Evolutionary conservation across 2,797 vertebrate species (phyloP).

Genomic region (Odontamblyopus rebecca): DNA sequence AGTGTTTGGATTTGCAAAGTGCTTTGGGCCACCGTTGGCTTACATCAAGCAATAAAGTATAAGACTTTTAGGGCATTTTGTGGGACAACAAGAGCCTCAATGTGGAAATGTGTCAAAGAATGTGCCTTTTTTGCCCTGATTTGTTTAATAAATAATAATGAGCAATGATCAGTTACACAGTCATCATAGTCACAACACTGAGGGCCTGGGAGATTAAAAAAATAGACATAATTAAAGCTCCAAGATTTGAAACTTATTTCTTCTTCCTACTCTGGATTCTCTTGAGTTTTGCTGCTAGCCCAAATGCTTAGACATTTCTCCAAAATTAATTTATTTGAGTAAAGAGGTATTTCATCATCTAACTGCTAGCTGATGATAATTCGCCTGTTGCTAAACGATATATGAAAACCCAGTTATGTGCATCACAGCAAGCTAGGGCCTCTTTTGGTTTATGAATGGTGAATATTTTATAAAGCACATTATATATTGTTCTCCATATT

Average conservation of each 20-base stretch:
- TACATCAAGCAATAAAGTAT: conserved; percentile 15
- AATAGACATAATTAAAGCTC: too few relatives aligned
- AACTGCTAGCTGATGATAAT: background rate
- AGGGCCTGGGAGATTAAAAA: background rate
- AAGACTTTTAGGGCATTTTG: conserved; percentile 31
- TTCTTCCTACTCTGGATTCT: background rate
- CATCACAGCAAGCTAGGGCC: too few relatives aligned
- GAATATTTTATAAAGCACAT: too few relatives aligned
- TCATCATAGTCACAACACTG: conserved; percentile 16
- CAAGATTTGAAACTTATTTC: background rate
- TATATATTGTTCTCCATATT: background rate
- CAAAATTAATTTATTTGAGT: background rate
- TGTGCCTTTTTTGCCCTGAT: conserved; percentile 49
- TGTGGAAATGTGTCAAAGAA: conserved; percentile 52
- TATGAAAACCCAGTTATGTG: background rate
- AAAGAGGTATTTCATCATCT: background rate
- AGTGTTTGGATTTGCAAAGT: conserved; percentile 27
- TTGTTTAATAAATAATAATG: conserved; percentile 42
- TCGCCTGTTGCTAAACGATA: background rate
- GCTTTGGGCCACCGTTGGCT: conserved; percentile 35
- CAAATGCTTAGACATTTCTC: background rate
- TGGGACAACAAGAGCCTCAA: conserved; percentile 32
- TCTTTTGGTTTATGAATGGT: too few relatives aligned
- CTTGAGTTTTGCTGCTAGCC: background rate
- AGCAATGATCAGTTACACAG: conserved; percentile 13